These are phyloP conservation scores for Acinonyx jubatus DNA, from an alignment of 2,113 vertebrate genomes.

Conservation along the genomic window DNA sequence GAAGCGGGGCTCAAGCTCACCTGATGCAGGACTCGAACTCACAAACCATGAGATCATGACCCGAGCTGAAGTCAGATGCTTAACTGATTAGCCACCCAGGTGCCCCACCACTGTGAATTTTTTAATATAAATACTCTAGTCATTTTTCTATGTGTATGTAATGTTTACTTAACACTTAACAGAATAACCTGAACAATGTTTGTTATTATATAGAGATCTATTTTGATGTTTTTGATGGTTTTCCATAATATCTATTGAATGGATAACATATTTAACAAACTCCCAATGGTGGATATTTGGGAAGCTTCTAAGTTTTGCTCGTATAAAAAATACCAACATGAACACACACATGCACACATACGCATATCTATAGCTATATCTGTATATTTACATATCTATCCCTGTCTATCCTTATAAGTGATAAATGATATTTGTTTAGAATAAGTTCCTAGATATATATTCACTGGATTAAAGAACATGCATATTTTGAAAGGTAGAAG, in stretches of 20 bases:
- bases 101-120: background rate
- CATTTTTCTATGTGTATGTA: background rate
- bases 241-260: background rate
- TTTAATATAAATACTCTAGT: background rate
- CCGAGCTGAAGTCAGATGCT: too few relatives aligned
- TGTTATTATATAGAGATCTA: background rate
- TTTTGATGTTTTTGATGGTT: background rate
- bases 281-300: background rate
- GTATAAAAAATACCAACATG: background rate
- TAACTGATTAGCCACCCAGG: too few relatives aligned
- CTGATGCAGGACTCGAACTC: too few relatives aligned
- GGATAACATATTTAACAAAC: background rate
- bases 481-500: background rate
- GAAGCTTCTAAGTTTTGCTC: conserved; percentile 19
- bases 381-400: background rate
- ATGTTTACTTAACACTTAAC: background rate
- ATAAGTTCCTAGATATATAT: background rate
- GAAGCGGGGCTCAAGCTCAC: too few relatives aligned
- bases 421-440: conserved; percentile 19
- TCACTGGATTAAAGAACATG: background rate
- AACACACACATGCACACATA: background rate
- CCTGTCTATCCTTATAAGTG: background rate
- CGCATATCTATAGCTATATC: background rate
- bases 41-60: too few relatives aligned
- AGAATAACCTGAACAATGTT: background rate